Percentiles rank a stretch among this genome's conserved stretches.
Conservation (phyloP, 2,888 invertebrate species). For the Hipparchia semele region DNA sequence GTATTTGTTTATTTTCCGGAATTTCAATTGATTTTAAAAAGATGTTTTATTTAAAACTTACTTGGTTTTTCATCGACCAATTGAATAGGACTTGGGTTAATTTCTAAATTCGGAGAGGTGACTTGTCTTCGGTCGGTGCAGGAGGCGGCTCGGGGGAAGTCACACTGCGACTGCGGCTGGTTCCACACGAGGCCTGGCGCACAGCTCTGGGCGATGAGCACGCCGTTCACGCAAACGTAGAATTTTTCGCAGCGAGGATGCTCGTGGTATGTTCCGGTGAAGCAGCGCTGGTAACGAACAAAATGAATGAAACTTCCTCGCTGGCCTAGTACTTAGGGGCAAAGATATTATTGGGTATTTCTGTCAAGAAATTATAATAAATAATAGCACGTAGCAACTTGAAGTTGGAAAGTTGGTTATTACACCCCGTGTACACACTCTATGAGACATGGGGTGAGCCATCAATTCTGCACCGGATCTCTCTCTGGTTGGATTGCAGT, state of each 20-base stretch:
- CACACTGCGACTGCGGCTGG: slow-evolving; percentile 86
- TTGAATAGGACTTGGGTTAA: slow-evolving; percentile 53
- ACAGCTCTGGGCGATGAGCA: slow-evolving; percentile 87
- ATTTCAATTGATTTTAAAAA: not conserved
- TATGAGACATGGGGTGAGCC: no score
- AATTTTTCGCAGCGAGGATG: slow-evolving; percentile 89
- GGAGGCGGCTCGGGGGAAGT: slow-evolving; percentile 87
- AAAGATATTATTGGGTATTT: no score
- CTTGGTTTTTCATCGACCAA: slow-evolving; percentile 51
- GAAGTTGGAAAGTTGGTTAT: no score
- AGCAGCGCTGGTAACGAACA: slow-evolving; percentile 72
- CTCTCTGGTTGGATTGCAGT: no score
- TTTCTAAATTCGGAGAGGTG: slow-evolving; percentile 53
- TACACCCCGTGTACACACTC: no score
- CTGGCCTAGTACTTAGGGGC: no score
- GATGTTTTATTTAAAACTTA: slow-evolving; percentile 36
- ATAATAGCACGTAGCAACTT: no score
- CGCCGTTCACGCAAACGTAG: slow-evolving; percentile 90
- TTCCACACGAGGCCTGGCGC: slow-evolving; percentile 91
- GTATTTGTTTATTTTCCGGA: not conserved
- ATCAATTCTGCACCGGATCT: no score
- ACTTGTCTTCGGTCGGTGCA: slow-evolving; percentile 77
- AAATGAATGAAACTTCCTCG: not conserved
- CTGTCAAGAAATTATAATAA: no score
- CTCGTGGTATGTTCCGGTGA: slow-evolving; percentile 89